Evolutionary conservation across 2,888 invertebrate species (phyloP).

Genomic region (Microplitis deprimator): DNA sequence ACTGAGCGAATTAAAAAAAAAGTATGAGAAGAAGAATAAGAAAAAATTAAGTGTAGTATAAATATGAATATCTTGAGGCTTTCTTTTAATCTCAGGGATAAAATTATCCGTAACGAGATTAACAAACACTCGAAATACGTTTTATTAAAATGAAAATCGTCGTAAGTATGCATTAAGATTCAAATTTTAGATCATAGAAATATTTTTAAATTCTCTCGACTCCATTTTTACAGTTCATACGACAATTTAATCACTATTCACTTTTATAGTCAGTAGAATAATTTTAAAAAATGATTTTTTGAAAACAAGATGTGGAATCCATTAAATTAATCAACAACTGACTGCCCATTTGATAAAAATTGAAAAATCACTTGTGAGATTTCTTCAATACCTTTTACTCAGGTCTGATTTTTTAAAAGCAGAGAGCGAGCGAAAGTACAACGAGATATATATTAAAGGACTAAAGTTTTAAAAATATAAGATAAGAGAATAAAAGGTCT

Average conservation of each 20-base stretch:
- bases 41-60: neutral
- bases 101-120: neutral
- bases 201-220: neutral
- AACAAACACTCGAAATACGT: neutral
- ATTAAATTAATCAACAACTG: neutral
- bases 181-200: neutral
- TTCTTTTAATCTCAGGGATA: neutral
- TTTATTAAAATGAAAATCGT: neutral
- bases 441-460: neutral
- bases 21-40: neutral
- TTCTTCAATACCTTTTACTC: slow-evolving; percentile 14
- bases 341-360: slow-evolving; percentile 4
- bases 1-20: too few relatives aligned
- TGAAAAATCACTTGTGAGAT: slow-evolving; percentile 6
- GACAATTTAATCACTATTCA: neutral
- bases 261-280: neutral
- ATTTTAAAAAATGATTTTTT: neutral
- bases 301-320: neutral
- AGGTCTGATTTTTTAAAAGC: neutral
- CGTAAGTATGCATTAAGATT: neutral
- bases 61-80: neutral
- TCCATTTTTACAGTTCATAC: neutral
- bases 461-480: slow-evolving; percentile 11
- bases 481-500: neutral
- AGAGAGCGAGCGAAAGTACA: neutral